phyloP scores from a whole-genome alignment of 2,113 vertebrate species.

The Zapus hudsonius region DNA sequence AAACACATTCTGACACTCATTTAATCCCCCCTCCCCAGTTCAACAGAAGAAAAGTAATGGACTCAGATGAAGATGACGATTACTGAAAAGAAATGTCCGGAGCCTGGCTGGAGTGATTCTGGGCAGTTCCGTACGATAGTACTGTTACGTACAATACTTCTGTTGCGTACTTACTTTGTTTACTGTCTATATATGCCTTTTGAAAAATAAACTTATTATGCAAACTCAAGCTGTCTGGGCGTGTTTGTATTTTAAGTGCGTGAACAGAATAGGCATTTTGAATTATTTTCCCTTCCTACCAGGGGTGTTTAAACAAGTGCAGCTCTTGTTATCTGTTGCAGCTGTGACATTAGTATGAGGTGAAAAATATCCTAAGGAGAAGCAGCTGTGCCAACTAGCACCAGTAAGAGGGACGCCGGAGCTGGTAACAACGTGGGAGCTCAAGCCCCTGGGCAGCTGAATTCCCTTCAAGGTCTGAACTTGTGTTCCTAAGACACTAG shows the following conservation, averaged over 20 bases:
- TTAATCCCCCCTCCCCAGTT: slow-evolving; percentile 87
- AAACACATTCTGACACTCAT: not conserved
- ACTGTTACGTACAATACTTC: too few species aligned
- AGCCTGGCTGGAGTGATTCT: slow-evolving; percentile 62
- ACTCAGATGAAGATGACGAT: slow-evolving; percentile 97
- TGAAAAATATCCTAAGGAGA: not conserved
- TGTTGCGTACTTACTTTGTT: slow-evolving; percentile 72
- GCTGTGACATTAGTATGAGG: not conserved
- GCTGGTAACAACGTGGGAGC: too few species aligned
- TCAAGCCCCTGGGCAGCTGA: not conserved
- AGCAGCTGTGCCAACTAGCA: not conserved
- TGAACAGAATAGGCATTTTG: slow-evolving; percentile 1
- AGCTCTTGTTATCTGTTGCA: not conserved
- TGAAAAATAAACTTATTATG: slow-evolving; percentile 77
- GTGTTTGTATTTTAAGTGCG: not conserved
- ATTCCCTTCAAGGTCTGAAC: not conserved
- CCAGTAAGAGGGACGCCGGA: not conserved
- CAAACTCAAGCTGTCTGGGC: slow-evolving; percentile 57
- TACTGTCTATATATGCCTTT: slow-evolving; percentile 75
- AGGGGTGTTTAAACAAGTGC: not conserved
- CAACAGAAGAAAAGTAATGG: slow-evolving; percentile 97
- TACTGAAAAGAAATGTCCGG: slow-evolving; percentile 79
- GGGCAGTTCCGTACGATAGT: slow-evolving; percentile 74
- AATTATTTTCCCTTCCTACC: not conserved
- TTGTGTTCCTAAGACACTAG: not conserved